Conservation (phyloP, 2,113 vertebrate species). For the Lucifuga dentata region DNA sequence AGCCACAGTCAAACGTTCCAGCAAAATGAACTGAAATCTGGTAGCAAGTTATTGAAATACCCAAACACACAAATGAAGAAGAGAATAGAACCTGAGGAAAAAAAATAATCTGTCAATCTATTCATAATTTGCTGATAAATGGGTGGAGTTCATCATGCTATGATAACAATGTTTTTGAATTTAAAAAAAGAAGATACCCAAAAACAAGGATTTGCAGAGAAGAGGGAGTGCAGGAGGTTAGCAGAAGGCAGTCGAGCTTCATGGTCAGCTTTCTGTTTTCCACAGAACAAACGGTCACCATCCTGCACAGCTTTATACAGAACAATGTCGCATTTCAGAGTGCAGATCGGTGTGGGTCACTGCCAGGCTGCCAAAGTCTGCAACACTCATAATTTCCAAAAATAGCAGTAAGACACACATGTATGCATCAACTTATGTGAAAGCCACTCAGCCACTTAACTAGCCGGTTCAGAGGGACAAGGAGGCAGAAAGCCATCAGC, state of each 20-base stretch:
- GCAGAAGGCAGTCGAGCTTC: constrained; percentile 3
- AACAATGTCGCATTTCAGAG: constrained; percentile 55
- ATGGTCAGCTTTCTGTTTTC: constrained; percentile 17
- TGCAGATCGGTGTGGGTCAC: not conserved
- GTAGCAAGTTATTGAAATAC: too few species aligned
- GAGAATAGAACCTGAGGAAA: too few species aligned
- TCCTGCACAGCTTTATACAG: constrained; percentile 16
- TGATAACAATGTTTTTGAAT: too few species aligned
- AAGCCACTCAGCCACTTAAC: not conserved
- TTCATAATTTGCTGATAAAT: too few species aligned
- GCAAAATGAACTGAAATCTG: too few species aligned
- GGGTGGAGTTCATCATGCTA: too few species aligned
- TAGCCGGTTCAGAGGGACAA: not conserved
- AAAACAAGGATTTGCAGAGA: too few species aligned
- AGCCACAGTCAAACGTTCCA: too few species aligned
- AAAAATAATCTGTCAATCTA: too few species aligned
- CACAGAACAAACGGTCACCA: constrained; percentile 14
- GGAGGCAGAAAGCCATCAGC: constrained; percentile 4
- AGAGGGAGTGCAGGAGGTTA: too few species aligned
- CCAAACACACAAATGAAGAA: too few species aligned
- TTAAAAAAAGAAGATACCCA: too few species aligned
- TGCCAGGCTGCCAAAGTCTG: not conserved
- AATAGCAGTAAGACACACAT: constrained; percentile 8
- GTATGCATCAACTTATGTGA: not conserved
- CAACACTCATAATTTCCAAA: constrained; percentile 34